Evolutionary conservation across 1,140 invertebrate genomes (phyloP).

Genomic region (Triops longicaudatus): DNA sequence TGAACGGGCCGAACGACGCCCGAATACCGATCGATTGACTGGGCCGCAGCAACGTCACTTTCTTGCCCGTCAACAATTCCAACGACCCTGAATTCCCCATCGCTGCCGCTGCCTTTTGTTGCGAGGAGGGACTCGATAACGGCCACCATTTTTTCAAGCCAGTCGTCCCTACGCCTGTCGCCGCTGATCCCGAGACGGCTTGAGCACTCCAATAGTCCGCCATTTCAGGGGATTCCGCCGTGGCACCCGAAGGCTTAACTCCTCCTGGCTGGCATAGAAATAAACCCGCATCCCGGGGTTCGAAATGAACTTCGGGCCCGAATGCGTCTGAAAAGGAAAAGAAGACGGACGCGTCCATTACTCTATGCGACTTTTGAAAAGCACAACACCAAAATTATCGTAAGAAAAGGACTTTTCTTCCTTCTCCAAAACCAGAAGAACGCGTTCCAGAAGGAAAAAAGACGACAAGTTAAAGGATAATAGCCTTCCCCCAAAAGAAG

Average conservation of each 20-base stretch:
- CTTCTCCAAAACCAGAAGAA: not conserved
- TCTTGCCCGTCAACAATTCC: constrained; percentile 36
- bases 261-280: constrained; percentile 29
- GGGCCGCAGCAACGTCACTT: constrained; percentile 80
- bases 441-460: not conserved
- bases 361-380: constrained; percentile 19
- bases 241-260: constrained; percentile 32
- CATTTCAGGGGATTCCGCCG: constrained; percentile 41
- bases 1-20: constrained; percentile 84
- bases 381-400: not conserved
- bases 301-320: constrained; percentile 19
- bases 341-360: constrained; percentile 26
- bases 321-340: constrained; percentile 27
- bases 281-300: constrained; percentile 24
- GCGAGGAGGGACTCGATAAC: not conserved
- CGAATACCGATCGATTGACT: constrained; percentile 74
- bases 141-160: constrained; percentile 20
- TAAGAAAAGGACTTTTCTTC: not conserved
- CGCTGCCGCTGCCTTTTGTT: constrained; percentile 23
- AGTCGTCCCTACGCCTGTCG: constrained; percentile 40
- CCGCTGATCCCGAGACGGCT: constrained; percentile 52
- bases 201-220: constrained; percentile 34
- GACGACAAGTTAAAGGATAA: not conserved
- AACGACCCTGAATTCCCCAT: constrained; percentile 21
- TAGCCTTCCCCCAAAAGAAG: no score